Conservation (phyloP, 2,797 vertebrate species). For the Sebastes steindachneri region DNA sequence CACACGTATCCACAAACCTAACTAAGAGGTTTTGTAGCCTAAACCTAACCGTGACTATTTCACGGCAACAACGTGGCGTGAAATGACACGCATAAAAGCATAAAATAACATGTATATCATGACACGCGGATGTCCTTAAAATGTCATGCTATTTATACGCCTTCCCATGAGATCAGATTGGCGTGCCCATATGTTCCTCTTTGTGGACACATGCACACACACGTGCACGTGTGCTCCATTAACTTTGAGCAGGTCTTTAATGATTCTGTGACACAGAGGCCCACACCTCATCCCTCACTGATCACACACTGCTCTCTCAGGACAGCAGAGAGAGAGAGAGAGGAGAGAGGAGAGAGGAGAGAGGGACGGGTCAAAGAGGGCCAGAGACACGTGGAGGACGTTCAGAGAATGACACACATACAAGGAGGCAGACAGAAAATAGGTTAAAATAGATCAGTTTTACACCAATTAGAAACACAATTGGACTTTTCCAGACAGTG, state of each 20-base stretch:
- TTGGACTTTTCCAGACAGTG: not conserved
- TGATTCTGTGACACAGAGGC: constrained; percentile 48
- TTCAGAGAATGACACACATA: constrained; percentile 10
- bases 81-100: not conserved
- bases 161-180: not conserved
- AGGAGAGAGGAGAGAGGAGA: too few relatives aligned
- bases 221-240: constrained; percentile 14
- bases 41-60: too few relatives aligned
- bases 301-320: constrained; percentile 30
- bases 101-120: not conserved
- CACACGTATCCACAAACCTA: too few relatives aligned
- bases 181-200: not conserved
- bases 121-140: not conserved
- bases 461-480: not conserved
- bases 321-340: not conserved
- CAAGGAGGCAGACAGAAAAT: not conserved
- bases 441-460: not conserved
- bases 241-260: constrained; percentile 51
- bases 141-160: not conserved
- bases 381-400: not conserved
- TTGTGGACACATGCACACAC: not conserved
- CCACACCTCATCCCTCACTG: constrained; percentile 50
- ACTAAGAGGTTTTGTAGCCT: too few relatives aligned
- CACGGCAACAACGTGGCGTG: too few relatives aligned
- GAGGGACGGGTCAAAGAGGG: not conserved